Evolutionary conservation across 2,888 invertebrate species (phyloP), one percentile per base, ranked within the genome.

Genomic region (Mycalesis mineus): DNA sequence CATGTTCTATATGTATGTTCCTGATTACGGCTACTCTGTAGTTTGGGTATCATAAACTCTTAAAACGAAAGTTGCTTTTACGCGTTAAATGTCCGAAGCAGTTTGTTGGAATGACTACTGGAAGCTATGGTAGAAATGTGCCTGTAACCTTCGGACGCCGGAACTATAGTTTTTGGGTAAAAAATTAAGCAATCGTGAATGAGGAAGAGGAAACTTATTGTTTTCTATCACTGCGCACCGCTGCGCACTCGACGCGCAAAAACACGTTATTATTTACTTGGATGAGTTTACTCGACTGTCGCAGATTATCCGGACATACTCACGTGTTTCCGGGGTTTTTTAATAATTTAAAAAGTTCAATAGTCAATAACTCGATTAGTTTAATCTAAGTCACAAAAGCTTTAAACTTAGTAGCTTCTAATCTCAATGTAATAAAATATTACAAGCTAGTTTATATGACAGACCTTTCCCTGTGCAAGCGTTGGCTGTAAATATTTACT

Each of bases 171-270:
- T 58, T 37, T 44, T 45, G 39, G 58, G n/a, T 8, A 40, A 63
- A 61, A 64, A 60, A 37, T 39, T 40, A 22, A 44, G 48, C 55
- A 48, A 60, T 60, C 40, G 42, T 31, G 41, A 11, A 53, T n/a
- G 13, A 60, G 64, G 65, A 65, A 65, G 61, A 60, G 65, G 65
- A 64, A 65, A 56, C 15, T 17, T 14, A 52, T 61, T 57, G 59
- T 64, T 55, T 57, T 60, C 41, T 36, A 37, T 50, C 37, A 50
- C 56, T 58, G 55, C 53, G 58, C 60, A 15, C 48, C 55, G 55
- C 15, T 55, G 56, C 9, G 7, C 17, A 29, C 15, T 31, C 29
- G 15, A 6, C 41, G 14, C 29, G 28, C 22, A 49, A 49, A 49
- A 49, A 37, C n/a, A 37, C 37, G 22, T 14, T 37, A 49, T 49